Conservation (phyloP, 2,113 vertebrate genomes). For the Urocynchramus pylzowi region DNA sequence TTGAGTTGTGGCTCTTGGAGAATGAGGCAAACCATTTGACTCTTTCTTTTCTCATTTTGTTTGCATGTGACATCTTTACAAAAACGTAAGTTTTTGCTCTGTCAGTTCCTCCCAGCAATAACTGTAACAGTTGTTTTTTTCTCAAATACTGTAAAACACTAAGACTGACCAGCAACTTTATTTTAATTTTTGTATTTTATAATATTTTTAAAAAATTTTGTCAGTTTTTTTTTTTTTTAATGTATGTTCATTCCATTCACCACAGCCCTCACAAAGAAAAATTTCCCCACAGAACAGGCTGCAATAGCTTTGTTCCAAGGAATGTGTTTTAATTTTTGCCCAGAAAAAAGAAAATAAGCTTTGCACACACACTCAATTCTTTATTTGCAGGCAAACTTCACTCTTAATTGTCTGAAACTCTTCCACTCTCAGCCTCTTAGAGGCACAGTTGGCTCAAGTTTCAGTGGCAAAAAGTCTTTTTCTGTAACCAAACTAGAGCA, state of each 20-base stretch:
- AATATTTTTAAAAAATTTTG: slow-evolving; percentile 76
- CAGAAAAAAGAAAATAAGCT: slow-evolving; percentile 85
- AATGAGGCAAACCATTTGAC: slow-evolving; percentile 91
- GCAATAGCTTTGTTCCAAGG: slow-evolving; percentile 92
- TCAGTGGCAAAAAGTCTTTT: slow-evolving; percentile 95
- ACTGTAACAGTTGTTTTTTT: slow-evolving; percentile 81
- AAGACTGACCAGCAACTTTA: slow-evolving; percentile 83
- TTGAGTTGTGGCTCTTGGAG: slow-evolving; percentile 97
- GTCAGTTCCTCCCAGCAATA: slow-evolving; percentile 77
- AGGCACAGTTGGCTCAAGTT: slow-evolving; percentile 99
- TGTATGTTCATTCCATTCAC: slow-evolving; percentile 82
- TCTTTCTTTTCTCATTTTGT: slow-evolving; percentile 72
- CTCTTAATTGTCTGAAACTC: slow-evolving; percentile 86
- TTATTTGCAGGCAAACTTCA: slow-evolving; percentile 90
- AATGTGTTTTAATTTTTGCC: slow-evolving; percentile 98
- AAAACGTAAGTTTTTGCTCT: slow-evolving; percentile 74
- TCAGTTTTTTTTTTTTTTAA: slow-evolving; percentile 74
- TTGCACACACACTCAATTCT: slow-evolving; percentile 85
- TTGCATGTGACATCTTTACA: slow-evolving; percentile 75
- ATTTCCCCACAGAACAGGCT: slow-evolving; percentile 89
- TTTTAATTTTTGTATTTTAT: slow-evolving; percentile 72
- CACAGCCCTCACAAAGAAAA: slow-evolving; percentile 90
- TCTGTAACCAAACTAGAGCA: slow-evolving; percentile 92
- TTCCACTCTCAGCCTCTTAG: slow-evolving; percentile 96
- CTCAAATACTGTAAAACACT: slow-evolving; percentile 84